These are phyloP conservation scores for Eupelmus urozonus DNA, from an alignment of 2,888 invertebrate genomes.

Conservation along the genomic window DNA sequence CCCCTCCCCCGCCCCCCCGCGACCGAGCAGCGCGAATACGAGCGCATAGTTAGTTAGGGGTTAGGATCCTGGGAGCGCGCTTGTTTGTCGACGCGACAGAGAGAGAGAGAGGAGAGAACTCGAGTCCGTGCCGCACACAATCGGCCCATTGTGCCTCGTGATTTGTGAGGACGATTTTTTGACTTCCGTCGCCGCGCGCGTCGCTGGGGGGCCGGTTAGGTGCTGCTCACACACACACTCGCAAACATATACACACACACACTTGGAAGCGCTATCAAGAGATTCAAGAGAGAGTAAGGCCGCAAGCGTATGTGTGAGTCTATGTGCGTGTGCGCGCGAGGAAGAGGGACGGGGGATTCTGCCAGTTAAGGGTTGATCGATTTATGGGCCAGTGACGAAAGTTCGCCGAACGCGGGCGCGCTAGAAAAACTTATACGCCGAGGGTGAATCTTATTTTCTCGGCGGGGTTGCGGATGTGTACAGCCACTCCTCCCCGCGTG, in stretches of 20 bases:
- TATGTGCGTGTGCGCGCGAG: background rate
- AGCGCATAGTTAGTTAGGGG: slow-evolving; percentile 71
- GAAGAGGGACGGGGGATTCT: slow-evolving; percentile 63
- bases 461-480: background rate
- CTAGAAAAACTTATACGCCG: background rate
- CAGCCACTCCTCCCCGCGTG: background rate
- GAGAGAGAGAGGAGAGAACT: slow-evolving; percentile 50
- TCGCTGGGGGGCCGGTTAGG: slow-evolving; percentile 49
- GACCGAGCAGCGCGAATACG: slow-evolving; percentile 40
- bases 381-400: slow-evolving; percentile 60
- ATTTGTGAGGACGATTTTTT: slow-evolving; percentile 77
- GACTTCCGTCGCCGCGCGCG: slow-evolving; percentile 68
- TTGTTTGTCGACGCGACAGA: slow-evolving; percentile 63
- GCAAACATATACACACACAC: background rate
- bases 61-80: slow-evolving; percentile 59
- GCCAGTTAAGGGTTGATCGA: slow-evolving; percentile 66
- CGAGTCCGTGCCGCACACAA: slow-evolving; percentile 69
- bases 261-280: background rate
- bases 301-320: background rate
- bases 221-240: slow-evolving; percentile 49
- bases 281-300: background rate
- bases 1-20: slow-evolving; percentile 54
- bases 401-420: slow-evolving; percentile 8
- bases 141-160: slow-evolving; percentile 75
- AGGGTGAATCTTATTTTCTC: slow-evolving; percentile 53